Base-by-base conservation (phyloP, 2,888 invertebrate species). In the Piscicola geometra region DNA sequence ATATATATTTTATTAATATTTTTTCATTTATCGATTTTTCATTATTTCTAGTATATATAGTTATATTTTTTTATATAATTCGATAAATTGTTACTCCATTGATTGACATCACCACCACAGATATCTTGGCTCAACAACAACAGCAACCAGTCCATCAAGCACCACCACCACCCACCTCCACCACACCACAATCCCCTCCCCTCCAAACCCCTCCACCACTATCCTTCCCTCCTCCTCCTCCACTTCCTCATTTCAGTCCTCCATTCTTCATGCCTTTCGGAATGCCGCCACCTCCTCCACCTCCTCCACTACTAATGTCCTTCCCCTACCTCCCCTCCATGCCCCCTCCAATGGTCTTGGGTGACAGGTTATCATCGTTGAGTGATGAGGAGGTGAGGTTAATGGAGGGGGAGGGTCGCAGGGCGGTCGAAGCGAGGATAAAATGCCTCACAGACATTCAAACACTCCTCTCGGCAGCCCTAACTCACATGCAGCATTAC, bases 401-500 rank as follows among this genome's bases (percentile, higher is more conserved):
- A 25, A 90, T 99, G 90, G 99, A 99, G 86, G 95, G 95, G 41
- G 90, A 89, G 80, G 91, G 93, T 82, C 89, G 97, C 78, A 89
- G 90, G 80, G 91, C 93, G 81, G 89, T 98, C 50, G 94, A 97
- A 85, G 94, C 94, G 3, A 89, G 99, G 78, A 90, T 99, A 78
- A 91, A 92, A 87, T 88, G 91, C 82, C 87, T 94, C 72, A 89
- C 90, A 77, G 93, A 94, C 86, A 91, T 94, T 80, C 91, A 93
- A 87, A 88, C 93, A 0, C 90, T 99, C 86, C 86, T 99, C 81
- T 97, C 98, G 86, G 94, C 96, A 64, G 94, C 96, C 1, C 92
- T 92, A 77, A 88, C 93, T 71, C 91, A 98, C 87, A 93, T 98
- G 92, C 92, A 93, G 82, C 96, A 97, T 85, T 98, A 78, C 50